Base-by-base conservation (phyloP, 23 tunicate species). In the Trididemnum nubilum region DNA sequence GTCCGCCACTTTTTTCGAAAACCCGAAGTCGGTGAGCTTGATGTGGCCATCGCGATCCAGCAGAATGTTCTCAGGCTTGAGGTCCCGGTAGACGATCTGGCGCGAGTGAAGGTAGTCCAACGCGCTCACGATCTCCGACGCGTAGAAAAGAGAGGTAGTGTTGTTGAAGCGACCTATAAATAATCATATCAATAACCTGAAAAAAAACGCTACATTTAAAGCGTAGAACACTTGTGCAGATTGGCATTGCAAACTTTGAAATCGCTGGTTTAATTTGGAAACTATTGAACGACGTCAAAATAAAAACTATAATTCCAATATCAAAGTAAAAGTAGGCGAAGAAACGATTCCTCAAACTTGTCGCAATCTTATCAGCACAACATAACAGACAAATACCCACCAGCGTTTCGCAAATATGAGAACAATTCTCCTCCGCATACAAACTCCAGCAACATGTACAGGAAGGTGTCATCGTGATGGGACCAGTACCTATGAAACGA, bases 1-100 rank as follows among this genome's bases (percentile, higher is more conserved):
- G 66, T 88, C 93, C 34, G 77, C 83, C 34, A 88, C 86, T 36
- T 35, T 77, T 35, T 88, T 88, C 1, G 93, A 81, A 83, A 88
- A 88, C 2, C 93, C 93, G 52, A 88, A 88, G 54, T 88, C 93
- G n/a, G 93, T 88, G 0, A 88, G 83, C 71, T 88, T 88, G 37
- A 58, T 88, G 71, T 88, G 93, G 18, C 93, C 93, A 76, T 88
- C 93, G 0, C 86, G 77, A 82, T 82, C 93, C 32, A 88, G 71
- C 61, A 88, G 35, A 31, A 88, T 67, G 81, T 88, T 88, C 50
- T 88, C 93, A 0, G 93, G 93, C 40, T 88, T 88, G 12, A 88
- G 54, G 71, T 88, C 93, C 0, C 93, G 87, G 54, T 88, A 88
- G 28, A 88, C 93, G 64, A 88, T 88, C 61, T 88, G 82, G 2